Conservation (phyloP, 2,797 vertebrate genomes). For the Leptatherina wallacei region DNA sequence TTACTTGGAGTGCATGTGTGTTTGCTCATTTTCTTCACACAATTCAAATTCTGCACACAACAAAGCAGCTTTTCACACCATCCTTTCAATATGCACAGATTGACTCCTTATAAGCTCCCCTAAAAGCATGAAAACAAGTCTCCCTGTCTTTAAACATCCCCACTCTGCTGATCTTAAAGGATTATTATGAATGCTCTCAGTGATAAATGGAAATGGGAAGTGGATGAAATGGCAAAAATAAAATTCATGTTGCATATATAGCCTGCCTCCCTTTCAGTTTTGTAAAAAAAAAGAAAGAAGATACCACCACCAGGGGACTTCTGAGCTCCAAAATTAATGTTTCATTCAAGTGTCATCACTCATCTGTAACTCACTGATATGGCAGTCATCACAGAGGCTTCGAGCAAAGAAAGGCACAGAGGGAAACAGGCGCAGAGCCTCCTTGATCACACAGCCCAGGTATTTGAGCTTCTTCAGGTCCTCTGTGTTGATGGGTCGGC, state of each 20-base stretch:
- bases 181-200: too few relatives aligned
- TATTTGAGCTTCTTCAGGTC: conserved; percentile 93
- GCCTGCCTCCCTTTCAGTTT: neutral
- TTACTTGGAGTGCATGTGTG: too few relatives aligned
- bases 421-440: conserved; percentile 91
- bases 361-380: conserved; percentile 84
- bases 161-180: too few relatives aligned
- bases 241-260: neutral
- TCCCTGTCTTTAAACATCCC: too few relatives aligned
- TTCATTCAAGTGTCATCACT: conserved; percentile 25
- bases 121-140: neutral
- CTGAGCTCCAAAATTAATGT: conserved; percentile 23
- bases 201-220: neutral
- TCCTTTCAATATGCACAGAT: neutral
- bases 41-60: neutral
- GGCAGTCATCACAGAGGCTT: conserved; percentile 85
- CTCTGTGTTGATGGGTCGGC: conserved; percentile 81
- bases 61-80: too few relatives aligned
- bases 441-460: conserved; percentile 93
- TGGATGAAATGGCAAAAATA: neutral
- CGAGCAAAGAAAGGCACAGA: conserved; percentile 92
- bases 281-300: neutral
- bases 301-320: neutral
- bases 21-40: neutral
- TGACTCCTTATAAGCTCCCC: neutral